Evolutionary conservation across 1,140 invertebrate species (phyloP), one percentile per base, ranked within the genome.

Genomic region (Macrosteles quadrilineatus): DNA sequence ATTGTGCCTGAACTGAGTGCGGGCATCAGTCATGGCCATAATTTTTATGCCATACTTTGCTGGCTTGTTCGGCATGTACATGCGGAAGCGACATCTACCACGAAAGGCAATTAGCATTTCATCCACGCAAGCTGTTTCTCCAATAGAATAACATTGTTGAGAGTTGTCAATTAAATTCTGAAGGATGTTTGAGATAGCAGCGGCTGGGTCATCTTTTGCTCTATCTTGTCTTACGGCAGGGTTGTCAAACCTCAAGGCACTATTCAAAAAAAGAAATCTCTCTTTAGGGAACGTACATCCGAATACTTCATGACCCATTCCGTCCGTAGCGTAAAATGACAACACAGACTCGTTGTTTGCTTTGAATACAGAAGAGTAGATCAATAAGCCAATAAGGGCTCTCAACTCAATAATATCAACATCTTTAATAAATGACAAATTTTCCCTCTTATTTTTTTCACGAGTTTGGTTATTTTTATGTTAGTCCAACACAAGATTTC

Each of bases 51-150:
- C 81, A 71, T 80, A 82, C 68, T 81, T 82, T 57, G 75, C 76
- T 1, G 83, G 81, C 76, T 85, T 84, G 36, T 76, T 76, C 4
- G 80, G 79, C 30, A 84, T 81, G 73, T 82, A 83, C 66, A 79
- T n/a, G 43, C 77, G 72, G 69, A 83, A 84, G 19, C 31, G 23
- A 68, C 79, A 82, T 23, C 76, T 71, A 19, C 81, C 81, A 45
- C 76, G 65, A 72, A 80, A 82, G 29, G 70, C 57, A n/a, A 78
- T 66, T n/a, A 83, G 70, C 73, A 80, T 81, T 77, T 83, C 81
- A 74, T 83, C 81, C 40, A 82, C 75, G 62, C 73, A 75, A 23
- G 73, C 72, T 57, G 73, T 71, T 64, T 62, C 70, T 17, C 76
- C 72, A 2, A 74, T 59, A 59, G 73, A 71, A 71, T 80, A 81